Evolutionary conservation across 2,113 vertebrate species (phyloP), one percentile per base, ranked within the genome.

Genomic region (Gracilinanus agilis): DNA sequence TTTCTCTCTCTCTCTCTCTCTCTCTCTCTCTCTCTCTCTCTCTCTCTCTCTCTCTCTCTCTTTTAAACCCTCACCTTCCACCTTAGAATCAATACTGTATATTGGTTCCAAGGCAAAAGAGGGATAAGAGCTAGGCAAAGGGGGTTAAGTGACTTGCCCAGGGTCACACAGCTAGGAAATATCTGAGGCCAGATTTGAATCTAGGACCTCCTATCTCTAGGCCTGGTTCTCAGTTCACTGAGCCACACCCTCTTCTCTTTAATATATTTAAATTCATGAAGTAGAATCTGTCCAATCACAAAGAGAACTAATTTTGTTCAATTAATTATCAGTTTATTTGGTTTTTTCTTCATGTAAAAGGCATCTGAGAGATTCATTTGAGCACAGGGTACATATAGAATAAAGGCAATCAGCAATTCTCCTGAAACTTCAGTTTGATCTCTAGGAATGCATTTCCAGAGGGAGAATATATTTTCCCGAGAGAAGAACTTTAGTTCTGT

Each of bases 391-490:
- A 19, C n/a, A 40, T 40, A 40, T 40, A 92, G 94, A 95, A 90
- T 58, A 61, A 95, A 21, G 90, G 55, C 54, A 24, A 44, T 54
- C 55, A 91, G 83, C 88, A 61, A 44, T 58, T 88, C 92, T 67
- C 58, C 40, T 34, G 55, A 56, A 90, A 90, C 90, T 55, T 54
- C 44, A 21, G 90, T 96, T 93, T 92, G 1, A 92, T 92, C 88
- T 75, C 61, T 89, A 58, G 75, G 92, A 49, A 94, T 97, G 1
- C 88, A 90, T 93, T 96, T 95, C 92, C 92, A 93, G 58, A 91
- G 83, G 95, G 49, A 54, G 91, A 90, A 90, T 96, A 61, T 93
- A 55, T 95, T 96, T 96, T 23, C 67, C 55, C 54, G n/a, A 55
- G 89, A 92, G 90, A 91, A 93, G 54, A 55, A 0, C 91, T 0